Evolutionary conservation across 2,113 vertebrate genomes (phyloP), one percentile per base, ranked within the genome.

Genomic region (Aegithalos caudatus): DNA sequence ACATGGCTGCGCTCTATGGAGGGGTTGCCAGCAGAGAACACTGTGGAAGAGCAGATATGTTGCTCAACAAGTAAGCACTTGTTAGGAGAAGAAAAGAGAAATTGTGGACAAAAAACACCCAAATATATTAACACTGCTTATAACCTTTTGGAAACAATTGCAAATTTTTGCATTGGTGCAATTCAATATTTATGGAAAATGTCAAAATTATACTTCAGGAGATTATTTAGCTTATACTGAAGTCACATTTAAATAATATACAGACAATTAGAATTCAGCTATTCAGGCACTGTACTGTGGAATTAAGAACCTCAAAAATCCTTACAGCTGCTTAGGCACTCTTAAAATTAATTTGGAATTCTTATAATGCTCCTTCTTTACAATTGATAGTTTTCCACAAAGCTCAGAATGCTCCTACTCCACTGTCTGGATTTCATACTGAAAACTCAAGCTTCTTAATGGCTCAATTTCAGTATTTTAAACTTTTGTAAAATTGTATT

Each of bases 1-100:
- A 98, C 99, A 99, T 99, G 97, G 48, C 93, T 97, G 95, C 29
- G 0, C 38, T 70, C 92, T 95, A 90, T 37, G 67, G 95, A 76
- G n/a, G 25, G 2, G 10, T 28, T 78, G 0, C 33, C 77, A 73
- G 37, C 25, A 45, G n/a, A 67, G 53, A 86, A 15, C 35, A 11
- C 76, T 82, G 35, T 67, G 44, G 47, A 69, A 29, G 8, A 80
- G 17, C 6, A 62, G 44, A 54, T 31, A 25, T 4, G 3, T 76
- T 80, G 6, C 7, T 29, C 12, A 82, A 11, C 64, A 83, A 54
- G 3, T 20, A 50, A 64, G 5, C 1, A 13, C 2, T 64, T 58
- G 1, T 54, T 73, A 57, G 16, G 38, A 70, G 44, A 51, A 48
- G 8, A 48, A 58, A 64, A 28, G 1, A 35, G 5, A 64, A 53